Evolutionary conservation across 1,140 invertebrate genomes (phyloP).

Genomic region (Melipona quadrifasciata): DNA sequence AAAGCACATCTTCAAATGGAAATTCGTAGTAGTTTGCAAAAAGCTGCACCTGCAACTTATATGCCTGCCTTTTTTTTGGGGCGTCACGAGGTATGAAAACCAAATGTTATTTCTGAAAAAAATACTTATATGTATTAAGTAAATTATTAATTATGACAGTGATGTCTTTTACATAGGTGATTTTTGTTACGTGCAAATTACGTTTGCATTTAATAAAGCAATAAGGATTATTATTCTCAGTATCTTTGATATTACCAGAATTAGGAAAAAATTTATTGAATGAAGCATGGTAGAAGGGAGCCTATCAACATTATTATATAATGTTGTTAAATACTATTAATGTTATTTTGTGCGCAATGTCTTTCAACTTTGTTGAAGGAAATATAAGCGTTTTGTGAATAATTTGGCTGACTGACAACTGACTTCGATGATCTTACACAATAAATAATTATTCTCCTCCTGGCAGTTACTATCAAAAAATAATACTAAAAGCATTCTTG

Average conservation of each 20-base stretch:
- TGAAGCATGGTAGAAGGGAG: neutral
- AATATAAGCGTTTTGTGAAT: neutral
- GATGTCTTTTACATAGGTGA: neutral
- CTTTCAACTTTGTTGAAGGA: neutral
- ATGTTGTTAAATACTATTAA: neutral
- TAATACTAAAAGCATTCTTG: neutral
- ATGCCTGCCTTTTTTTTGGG: slow-evolving; percentile 89
- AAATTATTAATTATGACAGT: neutral
- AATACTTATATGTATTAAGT: neutral
- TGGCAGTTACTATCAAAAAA: neutral
- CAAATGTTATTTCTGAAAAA: neutral
- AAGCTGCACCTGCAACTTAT: slow-evolving; percentile 73
- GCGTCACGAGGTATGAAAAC: slow-evolving; percentile 85
- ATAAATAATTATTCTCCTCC: neutral
- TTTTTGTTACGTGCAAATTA: neutral
- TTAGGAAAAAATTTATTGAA: slow-evolving; percentile 1
- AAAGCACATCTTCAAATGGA: slow-evolving; percentile 87
- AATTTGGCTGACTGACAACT: neutral
- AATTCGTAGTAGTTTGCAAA: slow-evolving; percentile 78
- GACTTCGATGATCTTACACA: neutral
- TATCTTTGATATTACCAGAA: neutral
- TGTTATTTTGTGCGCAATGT: neutral
- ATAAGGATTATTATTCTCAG: neutral
- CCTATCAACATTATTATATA: neutral
- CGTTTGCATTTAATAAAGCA: neutral